Conservation (phyloP, 2,888 invertebrate species). For the Sarcophaga variegata region DNA sequence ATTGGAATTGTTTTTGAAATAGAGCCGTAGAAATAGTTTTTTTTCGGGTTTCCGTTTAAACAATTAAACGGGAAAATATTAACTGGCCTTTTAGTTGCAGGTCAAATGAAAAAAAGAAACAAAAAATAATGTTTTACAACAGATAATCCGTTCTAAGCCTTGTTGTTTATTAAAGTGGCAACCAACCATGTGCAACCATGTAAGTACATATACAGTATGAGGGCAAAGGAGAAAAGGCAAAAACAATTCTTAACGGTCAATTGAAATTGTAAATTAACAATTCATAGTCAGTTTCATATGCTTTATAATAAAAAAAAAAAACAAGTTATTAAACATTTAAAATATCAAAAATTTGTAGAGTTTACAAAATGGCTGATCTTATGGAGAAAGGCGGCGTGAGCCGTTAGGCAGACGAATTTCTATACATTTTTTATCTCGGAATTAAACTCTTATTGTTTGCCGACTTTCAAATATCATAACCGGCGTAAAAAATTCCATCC, state of each 20-base stretch:
- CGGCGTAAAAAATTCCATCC: background rate
- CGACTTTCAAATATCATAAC: background rate
- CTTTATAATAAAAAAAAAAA: background rate
- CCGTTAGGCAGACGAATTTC: background rate
- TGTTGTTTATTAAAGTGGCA: constrained; percentile 75
- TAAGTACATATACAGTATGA: background rate
- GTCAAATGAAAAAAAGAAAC: background rate
- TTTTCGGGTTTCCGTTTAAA: constrained; percentile 48
- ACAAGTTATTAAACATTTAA: too few species aligned
- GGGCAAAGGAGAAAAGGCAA: constrained; percentile 6
- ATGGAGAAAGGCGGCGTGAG: constrained; percentile 30
- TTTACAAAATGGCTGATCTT: too few species aligned
- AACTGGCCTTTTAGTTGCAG: constrained; percentile 24
- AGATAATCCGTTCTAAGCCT: constrained; percentile 79
- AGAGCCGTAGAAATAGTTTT: background rate
- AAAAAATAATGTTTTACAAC: constrained; percentile 62
- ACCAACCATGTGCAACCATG: constrained; percentile 34
- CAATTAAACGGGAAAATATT: constrained; percentile 35
- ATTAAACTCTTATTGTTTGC: constrained; percentile 21
- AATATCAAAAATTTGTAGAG: too few species aligned
- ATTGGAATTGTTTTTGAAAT: constrained; percentile 40
- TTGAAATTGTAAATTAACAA: constrained; percentile 73
- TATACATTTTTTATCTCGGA: constrained; percentile 7
- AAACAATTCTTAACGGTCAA: constrained; percentile 77
- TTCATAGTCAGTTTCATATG: background rate